Evolutionary conservation across 1,140 invertebrate species (phyloP), one percentile per base, ranked within the genome.

Genomic region (Danaus melanippus): DNA sequence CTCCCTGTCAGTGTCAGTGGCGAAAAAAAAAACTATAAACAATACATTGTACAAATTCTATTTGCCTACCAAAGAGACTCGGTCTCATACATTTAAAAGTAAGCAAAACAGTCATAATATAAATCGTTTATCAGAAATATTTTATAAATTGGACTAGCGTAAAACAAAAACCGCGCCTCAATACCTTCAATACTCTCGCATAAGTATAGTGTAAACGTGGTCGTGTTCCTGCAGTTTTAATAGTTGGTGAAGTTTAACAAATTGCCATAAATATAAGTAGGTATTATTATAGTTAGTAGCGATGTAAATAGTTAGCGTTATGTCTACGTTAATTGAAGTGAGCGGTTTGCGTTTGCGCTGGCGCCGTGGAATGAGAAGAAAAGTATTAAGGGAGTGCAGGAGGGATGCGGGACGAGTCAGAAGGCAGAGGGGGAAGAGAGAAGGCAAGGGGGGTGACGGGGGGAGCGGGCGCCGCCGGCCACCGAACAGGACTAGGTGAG

Each of bases 41-140:
- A 32, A 32, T 74, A 79, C 81, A 82, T 88, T 88, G 87, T 88
- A 88, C 87, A 88, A 88, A 88, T 84, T 76, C 75, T 72, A 81
- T 82, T 87, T 81, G 81, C 83, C 86, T 88, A 88, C 87, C 87
- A 88, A 88, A 88, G 87, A 88, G 87, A 87, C 86, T 74, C 85
- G 85, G 87, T 88, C 87, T 88, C 87, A 79, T 87, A 87, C 77
- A 74, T 76, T 78, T 82, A 84, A 78, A 73, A 68, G 71, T 86
- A 86, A 86, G 83, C 81, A 79, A 76, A 76, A 79, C 72, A 84
- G 79, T 80, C 74, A 75, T 86, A 83, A 84, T 74, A 83, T 78
- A 71, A 69, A 79, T 74, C 69, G 74, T 64, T 69, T 74, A 73
- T 62, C 71, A 62, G 70, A 71, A 74, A 70, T 64, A 4, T 60